Percentiles rank a stretch among this genome's conserved stretches.
Conservation (phyloP, 1,140 invertebrate genomes). For the Polypedilum vanderplanki region DNA sequence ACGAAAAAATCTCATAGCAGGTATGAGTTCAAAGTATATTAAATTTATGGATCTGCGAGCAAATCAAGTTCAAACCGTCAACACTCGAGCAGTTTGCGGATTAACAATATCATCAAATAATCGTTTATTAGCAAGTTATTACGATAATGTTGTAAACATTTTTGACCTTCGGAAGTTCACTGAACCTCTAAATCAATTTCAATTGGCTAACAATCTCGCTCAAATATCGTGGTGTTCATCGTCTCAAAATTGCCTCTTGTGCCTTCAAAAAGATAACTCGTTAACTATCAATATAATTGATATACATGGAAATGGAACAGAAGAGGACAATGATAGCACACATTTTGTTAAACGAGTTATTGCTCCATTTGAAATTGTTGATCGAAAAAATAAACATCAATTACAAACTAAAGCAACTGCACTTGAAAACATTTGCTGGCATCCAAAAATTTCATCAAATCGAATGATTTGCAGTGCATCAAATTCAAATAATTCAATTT, state of each 20-base stretch:
- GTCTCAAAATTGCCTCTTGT: constrained; percentile 48
- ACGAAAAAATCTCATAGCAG: constrained; percentile 64
- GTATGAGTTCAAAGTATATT: constrained; percentile 82
- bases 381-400: constrained; percentile 34
- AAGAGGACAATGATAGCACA: constrained; percentile 36
- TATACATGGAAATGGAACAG: constrained; percentile 39
- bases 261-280: constrained; percentile 39
- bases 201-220: constrained; percentile 60
- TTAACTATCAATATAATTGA: constrained; percentile 40
- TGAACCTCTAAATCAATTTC: constrained; percentile 68
- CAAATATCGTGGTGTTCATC: constrained; percentile 86
- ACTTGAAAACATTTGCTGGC: constrained; percentile 36
- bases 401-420: constrained; percentile 34
- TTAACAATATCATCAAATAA: constrained; percentile 69
- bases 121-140: constrained; percentile 71
- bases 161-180: constrained; percentile 87
- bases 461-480: constrained; percentile 37
- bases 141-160: constrained; percentile 71
- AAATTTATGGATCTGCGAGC: constrained; percentile 89
- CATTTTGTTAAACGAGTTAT: constrained; percentile 41
- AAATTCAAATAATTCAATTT: constrained; percentile 30
- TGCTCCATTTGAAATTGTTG: constrained; percentile 37
- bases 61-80: constrained; percentile 65
- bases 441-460: constrained; percentile 38
- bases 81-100: constrained; percentile 77